phyloP scores from a whole-genome alignment of 1,140 invertebrate genomes.

The Megathymus violae region DNA sequence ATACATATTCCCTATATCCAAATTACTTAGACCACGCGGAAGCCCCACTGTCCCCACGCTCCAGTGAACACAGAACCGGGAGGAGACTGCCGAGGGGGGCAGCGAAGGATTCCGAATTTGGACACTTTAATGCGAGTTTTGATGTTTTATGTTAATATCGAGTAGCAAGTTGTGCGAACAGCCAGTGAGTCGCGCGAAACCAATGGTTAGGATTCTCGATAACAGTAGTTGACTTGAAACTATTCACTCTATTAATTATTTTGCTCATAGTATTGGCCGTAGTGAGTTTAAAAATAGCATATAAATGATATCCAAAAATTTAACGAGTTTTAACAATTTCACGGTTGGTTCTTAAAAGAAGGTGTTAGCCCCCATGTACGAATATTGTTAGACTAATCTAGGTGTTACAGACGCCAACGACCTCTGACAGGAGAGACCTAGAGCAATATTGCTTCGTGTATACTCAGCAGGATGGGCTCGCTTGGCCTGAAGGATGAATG shows the following conservation, averaged over 20 bases:
- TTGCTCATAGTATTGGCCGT: too few species aligned
- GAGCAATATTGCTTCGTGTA: too few species aligned
- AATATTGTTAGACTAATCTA: too few species aligned
- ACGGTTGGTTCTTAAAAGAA: too few species aligned
- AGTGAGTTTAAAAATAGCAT: too few species aligned
- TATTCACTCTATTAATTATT: not conserved
- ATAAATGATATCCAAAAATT: too few species aligned
- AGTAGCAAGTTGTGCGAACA: constrained; percentile 59
- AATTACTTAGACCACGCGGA: constrained; percentile 33
- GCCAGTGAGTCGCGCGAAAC: constrained; percentile 58
- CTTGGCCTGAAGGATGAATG: too few species aligned
- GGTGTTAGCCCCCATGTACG: too few species aligned
- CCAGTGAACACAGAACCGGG: constrained; percentile 56
- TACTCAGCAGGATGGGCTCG: too few species aligned
- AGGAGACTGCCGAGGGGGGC: constrained; percentile 56
- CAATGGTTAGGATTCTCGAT: constrained; percentile 44
- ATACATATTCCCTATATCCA: constrained; percentile 3
- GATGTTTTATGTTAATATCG: constrained; percentile 81
- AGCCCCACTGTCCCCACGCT: constrained; percentile 43
- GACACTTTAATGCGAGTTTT: constrained; percentile 82
- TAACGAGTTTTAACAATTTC: too few species aligned
- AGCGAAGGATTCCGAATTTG: constrained; percentile 54
- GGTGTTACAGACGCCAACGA: too few species aligned
- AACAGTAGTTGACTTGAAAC: constrained; percentile 29
- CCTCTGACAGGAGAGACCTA: too few species aligned